Evolutionary conservation across 2,888 invertebrate genomes (phyloP).

Genomic region (Corbicula japonica): DNA sequence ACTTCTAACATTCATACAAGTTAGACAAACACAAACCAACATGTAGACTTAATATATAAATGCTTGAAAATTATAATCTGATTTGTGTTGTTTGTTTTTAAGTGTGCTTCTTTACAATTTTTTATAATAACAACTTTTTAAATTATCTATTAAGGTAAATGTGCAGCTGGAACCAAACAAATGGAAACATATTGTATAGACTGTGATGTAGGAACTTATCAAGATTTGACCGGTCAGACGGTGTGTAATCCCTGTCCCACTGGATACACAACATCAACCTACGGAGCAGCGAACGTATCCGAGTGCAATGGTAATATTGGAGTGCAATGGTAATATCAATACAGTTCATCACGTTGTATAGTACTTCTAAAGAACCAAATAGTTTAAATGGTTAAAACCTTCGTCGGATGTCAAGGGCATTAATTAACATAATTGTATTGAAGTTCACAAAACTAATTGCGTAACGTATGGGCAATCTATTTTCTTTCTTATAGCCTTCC

Average conservation of each 20-base stretch:
- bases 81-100: background rate
- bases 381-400: too few species aligned
- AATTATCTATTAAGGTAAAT: background rate
- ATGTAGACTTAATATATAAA: too few species aligned
- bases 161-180: constrained; percentile 4
- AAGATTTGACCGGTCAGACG: constrained; percentile 14
- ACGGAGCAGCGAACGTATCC: background rate
- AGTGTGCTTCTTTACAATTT: too few species aligned
- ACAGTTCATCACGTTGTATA: too few species aligned
- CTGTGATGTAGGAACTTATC: constrained; percentile 21
- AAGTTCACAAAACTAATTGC: too few species aligned
- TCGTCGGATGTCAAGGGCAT: too few species aligned
- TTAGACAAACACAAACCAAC: background rate
- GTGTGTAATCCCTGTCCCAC: constrained; percentile 14
- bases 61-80: background rate
- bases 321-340: too few species aligned
- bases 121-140: background rate
- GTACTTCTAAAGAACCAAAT: too few species aligned
- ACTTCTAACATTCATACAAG: background rate
- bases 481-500: too few species aligned
- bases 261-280: constrained; percentile 11
- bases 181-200: background rate
- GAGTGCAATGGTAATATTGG: too few species aligned
- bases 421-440: too few species aligned
- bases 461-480: too few species aligned